Conservation (phyloP, 2,888 invertebrate species). For the Drosophila neonasuta region DNA sequence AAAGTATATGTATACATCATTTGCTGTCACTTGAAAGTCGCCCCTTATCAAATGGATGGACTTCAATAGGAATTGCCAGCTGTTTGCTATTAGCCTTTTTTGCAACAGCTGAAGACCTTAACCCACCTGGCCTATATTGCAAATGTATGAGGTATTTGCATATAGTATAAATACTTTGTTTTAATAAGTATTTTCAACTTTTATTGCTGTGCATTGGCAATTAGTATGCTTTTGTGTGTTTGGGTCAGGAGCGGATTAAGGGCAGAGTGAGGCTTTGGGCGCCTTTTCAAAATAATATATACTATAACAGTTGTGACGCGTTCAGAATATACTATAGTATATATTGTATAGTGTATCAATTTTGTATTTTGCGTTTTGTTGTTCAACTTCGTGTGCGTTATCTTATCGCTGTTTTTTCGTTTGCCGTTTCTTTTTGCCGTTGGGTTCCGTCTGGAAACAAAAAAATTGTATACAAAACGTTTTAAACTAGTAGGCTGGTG, state of each 20-base stretch:
- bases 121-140: background rate
- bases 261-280: slow-evolving; percentile 7
- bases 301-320: slow-evolving; percentile 26
- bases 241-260: slow-evolving; percentile 43
- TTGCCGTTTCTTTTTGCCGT: slow-evolving; percentile 35
- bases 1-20: background rate
- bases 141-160: background rate
- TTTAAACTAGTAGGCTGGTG: slow-evolving; percentile 52
- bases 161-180: slow-evolving; percentile 2
- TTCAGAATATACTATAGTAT: slow-evolving; percentile 17
- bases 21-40: slow-evolving; percentile 43
- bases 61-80: slow-evolving; percentile 10
- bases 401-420: slow-evolving; percentile 53
- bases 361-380: slow-evolving; percentile 23
- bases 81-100: slow-evolving; percentile 11
- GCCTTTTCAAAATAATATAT: slow-evolving; percentile 7
- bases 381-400: slow-evolving; percentile 38
- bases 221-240: slow-evolving; percentile 10
- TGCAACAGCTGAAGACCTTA: slow-evolving; percentile 19
- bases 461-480: slow-evolving; percentile 33
- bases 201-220: slow-evolving; percentile 17
- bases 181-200: slow-evolving; percentile 29
- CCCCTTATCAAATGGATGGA: slow-evolving; percentile 35
- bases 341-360: background rate
- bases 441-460: slow-evolving; percentile 41